These are phyloP conservation scores for Anhinga rufa DNA, from an alignment of 2,113 vertebrate species.

Conservation along the genomic window DNA sequence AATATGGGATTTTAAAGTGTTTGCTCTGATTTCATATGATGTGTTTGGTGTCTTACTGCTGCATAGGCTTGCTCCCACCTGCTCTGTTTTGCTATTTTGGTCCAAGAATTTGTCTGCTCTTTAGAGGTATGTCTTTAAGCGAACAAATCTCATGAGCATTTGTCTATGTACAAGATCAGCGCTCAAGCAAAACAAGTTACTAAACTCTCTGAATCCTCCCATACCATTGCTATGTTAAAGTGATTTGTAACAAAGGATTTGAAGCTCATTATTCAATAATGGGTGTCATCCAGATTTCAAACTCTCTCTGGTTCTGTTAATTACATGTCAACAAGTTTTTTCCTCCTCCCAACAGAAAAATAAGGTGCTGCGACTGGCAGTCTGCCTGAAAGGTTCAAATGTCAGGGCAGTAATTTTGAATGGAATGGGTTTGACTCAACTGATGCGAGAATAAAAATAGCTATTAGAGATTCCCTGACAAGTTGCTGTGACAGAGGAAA, in stretches of 20 bases:
- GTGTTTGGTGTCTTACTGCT: not conserved
- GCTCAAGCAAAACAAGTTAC: not conserved
- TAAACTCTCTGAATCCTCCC: not conserved
- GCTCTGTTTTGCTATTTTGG: not conserved
- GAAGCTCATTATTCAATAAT: constrained; percentile 27
- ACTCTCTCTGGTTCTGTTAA: constrained; percentile 1
- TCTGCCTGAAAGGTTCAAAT: constrained; percentile 16
- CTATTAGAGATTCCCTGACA: not conserved
- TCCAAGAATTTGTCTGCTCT: not conserved
- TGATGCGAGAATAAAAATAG: not conserved
- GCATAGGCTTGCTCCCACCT: not conserved
- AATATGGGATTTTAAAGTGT: not conserved
- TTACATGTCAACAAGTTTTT: not conserved
- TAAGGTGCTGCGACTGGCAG: not conserved
- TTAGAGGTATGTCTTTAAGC: not conserved
- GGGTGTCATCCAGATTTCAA: constrained; percentile 2
- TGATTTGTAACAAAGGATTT: not conserved
- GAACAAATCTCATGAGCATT: not conserved
- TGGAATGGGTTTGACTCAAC: not conserved
- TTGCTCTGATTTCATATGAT: not conserved
- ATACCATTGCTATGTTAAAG: not conserved
- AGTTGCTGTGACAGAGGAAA: not conserved
- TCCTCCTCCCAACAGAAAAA: constrained; percentile 1
- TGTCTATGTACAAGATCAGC: not conserved
- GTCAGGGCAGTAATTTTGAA: constrained; percentile 12